Evolutionary conservation across 1,140 invertebrate genomes (phyloP).

Genomic region (Diorhabda sublineata): DNA sequence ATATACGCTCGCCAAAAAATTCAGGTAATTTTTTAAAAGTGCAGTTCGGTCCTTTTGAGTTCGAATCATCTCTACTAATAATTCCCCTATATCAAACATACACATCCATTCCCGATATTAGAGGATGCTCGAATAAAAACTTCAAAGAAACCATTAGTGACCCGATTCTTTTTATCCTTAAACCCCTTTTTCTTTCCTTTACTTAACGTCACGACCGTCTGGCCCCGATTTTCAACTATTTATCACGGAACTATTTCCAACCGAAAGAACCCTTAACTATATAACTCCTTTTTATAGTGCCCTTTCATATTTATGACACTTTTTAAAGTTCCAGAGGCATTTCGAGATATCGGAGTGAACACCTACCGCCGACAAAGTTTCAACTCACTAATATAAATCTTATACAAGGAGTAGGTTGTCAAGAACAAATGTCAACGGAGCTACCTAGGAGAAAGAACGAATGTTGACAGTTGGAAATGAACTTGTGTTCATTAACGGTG

Average conservation of each 20-base stretch:
- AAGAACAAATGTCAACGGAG: constrained; percentile 17
- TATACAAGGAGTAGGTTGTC: neutral
- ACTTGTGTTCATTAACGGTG: constrained; percentile 6
- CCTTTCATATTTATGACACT: constrained; percentile 16
- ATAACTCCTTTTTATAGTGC: constrained; percentile 17
- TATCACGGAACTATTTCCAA: constrained; percentile 13
- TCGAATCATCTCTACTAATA: neutral
- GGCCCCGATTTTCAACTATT: constrained; percentile 15
- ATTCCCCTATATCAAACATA: neutral
- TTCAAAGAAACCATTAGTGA: neutral
- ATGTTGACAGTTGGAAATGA: constrained; percentile 4
- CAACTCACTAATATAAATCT: constrained; percentile 14
- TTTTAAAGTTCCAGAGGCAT: constrained; percentile 12
- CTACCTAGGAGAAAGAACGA: constrained; percentile 9
- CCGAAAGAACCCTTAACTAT: neutral
- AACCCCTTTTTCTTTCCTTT: neutral
- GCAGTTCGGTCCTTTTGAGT: neutral
- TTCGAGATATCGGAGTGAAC: neutral
- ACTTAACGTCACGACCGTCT: neutral
- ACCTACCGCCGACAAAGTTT: constrained; percentile 15
- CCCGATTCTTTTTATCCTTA: constrained; percentile 1
- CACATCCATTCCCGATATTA: neutral
- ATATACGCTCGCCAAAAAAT: too few relatives aligned
- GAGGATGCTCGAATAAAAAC: neutral
- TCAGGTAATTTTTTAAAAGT: too few relatives aligned